Base-by-base conservation (phyloP, 2,888 invertebrate species). In the Ormyrus rosae region DNA sequence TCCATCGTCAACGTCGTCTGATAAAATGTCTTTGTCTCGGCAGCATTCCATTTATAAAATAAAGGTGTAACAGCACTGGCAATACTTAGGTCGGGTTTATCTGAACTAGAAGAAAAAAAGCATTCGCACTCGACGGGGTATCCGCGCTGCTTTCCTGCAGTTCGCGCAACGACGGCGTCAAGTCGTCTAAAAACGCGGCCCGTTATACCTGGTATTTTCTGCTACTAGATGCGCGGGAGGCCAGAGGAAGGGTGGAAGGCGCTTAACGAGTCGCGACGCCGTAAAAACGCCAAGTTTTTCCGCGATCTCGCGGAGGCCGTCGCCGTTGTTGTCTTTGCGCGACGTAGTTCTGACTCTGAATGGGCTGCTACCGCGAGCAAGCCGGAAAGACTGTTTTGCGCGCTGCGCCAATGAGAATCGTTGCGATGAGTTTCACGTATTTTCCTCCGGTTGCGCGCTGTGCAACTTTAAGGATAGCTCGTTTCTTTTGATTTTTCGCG, bases 361-460 rank as follows among this genome's bases (percentile, higher is more conserved):
- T 34, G 34, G 13, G 77, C n/a, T n/a, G 58, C 11, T 9, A 34
- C 34, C 34, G 13, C 48, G 50, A 8, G 60, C 6, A 70, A 70
- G 51, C 8, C 48, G 13, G 51, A 34, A 34, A 34, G 51, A 13
- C 69, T 74, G 64, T 74, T 74, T 69, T 63, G 73, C 79, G 61
- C 71, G 61, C 71, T 9, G 45, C 53, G 56, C 53, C 34, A 13
- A 55, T 45, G 61, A 34, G 79, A 68, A 61, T 75, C 80, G 55
- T 76, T 76, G 55, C 67, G 53, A 71, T 68, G 71, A 80, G 71
- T 68, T 76, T 65, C 80, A 55, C 56, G 67, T 76, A 76, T 56
- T 71, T 71, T 71, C 55, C 61, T 51, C 53, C 46, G 48, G 7
- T 4, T 19, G 11, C 56, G 68, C 55, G 58, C 34, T 4, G 3